Evolutionary conservation across 2,888 invertebrate species (phyloP).

Genomic region (Ornithoptera priamus): DNA sequence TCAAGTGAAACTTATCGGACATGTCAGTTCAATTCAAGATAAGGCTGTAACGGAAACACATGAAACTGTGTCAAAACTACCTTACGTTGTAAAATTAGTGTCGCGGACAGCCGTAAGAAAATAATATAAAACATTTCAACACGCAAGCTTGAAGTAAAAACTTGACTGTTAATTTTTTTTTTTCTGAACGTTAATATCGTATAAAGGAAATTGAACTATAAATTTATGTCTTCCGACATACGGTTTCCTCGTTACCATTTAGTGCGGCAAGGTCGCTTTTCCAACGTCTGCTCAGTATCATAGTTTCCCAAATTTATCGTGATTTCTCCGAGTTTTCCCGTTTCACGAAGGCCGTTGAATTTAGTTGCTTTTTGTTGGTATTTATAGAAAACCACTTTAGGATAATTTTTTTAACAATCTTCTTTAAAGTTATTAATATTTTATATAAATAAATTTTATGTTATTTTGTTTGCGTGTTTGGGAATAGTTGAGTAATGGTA

Average conservation of each 20-base stretch:
- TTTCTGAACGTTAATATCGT: conserved; percentile 49
- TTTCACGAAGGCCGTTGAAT: conserved; percentile 40
- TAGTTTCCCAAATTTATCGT: conserved; percentile 41
- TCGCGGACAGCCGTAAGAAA: conserved; percentile 28
- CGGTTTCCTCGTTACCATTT: conserved; percentile 45
- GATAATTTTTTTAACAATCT: conserved; percentile 15
- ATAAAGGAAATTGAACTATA: conserved; percentile 49
- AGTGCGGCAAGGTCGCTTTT: conserved; percentile 41
- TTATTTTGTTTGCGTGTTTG: conserved; percentile 16
- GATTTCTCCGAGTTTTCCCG: conserved; percentile 45
- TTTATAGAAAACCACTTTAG: conserved; percentile 13
- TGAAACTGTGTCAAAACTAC: conserved; percentile 23
- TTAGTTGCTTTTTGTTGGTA: conserved; percentile 38
- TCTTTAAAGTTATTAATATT: not conserved
- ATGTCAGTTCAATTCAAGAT: conserved; percentile 20
- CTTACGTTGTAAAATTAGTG: conserved; percentile 19
- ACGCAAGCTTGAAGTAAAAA: conserved; percentile 49
- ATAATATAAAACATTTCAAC: conserved; percentile 34
- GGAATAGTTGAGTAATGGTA: not conserved
- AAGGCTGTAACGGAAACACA: conserved; percentile 15
- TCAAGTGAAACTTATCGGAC: conserved; percentile 19
- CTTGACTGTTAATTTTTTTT: conserved; percentile 46
- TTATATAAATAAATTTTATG: conserved; percentile 1
- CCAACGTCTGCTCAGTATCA: conserved; percentile 35
- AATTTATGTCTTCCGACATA: conserved; percentile 53